phyloP scores from a whole-genome alignment of 1,140 invertebrate species.

The Laupala kohalensis region DNA sequence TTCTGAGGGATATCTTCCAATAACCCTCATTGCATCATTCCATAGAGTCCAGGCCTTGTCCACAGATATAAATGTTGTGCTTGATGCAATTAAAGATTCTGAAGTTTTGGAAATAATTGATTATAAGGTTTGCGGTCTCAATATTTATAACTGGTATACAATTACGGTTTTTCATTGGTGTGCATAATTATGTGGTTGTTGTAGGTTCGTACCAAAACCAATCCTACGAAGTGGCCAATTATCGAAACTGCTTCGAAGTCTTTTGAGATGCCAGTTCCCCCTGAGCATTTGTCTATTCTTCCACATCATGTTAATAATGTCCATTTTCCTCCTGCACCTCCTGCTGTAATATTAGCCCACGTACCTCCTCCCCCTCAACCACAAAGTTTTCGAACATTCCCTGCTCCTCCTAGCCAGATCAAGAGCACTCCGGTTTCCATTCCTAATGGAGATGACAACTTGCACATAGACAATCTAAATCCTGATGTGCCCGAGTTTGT shows the following conservation, averaged over 20 bases:
- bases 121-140: conserved; percentile 44
- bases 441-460: conserved; percentile 4
- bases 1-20: conserved; percentile 78
- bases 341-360: neutral
- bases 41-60: conserved; percentile 82
- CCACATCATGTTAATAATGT: neutral
- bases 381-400: conserved; percentile 2
- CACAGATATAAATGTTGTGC: conserved; percentile 66
- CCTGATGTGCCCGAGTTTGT: conserved; percentile 77
- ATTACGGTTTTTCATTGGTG: neutral
- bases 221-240: conserved; percentile 80
- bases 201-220: conserved; percentile 61
- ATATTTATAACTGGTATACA: neutral
- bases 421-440: conserved; percentile 16
- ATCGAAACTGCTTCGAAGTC: conserved; percentile 32
- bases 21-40: conserved; percentile 90
- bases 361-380: conserved; percentile 15
- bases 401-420: conserved; percentile 13
- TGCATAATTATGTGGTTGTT: conserved; percentile 10
- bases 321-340: neutral
- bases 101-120: conserved; percentile 68
- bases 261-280: neutral
- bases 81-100: conserved; percentile 67
- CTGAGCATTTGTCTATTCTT: neutral
- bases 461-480: conserved; percentile 49